Base-by-base conservation (phyloP, 2,113 vertebrate species). In the Takifugu bimaculatus region DNA sequence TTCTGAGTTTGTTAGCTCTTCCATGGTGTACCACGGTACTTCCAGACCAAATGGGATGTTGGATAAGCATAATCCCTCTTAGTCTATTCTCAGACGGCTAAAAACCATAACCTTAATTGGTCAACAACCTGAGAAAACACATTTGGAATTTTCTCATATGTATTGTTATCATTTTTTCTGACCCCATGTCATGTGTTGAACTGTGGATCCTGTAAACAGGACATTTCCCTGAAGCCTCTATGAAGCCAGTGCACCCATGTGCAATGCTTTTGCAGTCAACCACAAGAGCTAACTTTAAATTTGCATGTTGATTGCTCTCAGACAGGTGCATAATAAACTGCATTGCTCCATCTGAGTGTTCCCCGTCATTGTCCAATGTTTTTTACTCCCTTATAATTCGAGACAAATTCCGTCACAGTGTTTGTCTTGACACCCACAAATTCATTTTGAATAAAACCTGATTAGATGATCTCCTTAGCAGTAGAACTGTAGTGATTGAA, bases 371-470 rank as follows among this genome's bases (percentile, higher is more conserved):
- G 45, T 60, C 55, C 64, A 60, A 14, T 51, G 11, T 52, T 39
- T 62, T 60, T 29, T 64, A 25, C 42, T 60, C 29, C 0, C 0
- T 60, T 55, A 52, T 68, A 26, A 76, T 54, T 53, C 13, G 60
- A 42, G 13, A n/a, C 14, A 3, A 48, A 1, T 6, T 48, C 28
- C 7, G 5, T 11, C 48, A 15, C 50, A 15, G 29, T 57, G 50
- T 55, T 54, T 65, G 62, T 27, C 60, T 42, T 60, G 54, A 64
- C 69, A 69, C 25, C 53, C 45, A 32, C 45, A 60, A 20, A 50
- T 54, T 55, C 60, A 43, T 27, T 52, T 27, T 2, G 39, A 26
- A 56, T 47, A 47, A 53, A 68, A 55, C 57, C 39, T 59, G 54
- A 74, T 65, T 48, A 26, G 54, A 65, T 47, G 32, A 54, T 32